phyloP scores from a whole-genome alignment of 2,113 vertebrate genomes.

The Forbesichthys papilliferus region DNA sequence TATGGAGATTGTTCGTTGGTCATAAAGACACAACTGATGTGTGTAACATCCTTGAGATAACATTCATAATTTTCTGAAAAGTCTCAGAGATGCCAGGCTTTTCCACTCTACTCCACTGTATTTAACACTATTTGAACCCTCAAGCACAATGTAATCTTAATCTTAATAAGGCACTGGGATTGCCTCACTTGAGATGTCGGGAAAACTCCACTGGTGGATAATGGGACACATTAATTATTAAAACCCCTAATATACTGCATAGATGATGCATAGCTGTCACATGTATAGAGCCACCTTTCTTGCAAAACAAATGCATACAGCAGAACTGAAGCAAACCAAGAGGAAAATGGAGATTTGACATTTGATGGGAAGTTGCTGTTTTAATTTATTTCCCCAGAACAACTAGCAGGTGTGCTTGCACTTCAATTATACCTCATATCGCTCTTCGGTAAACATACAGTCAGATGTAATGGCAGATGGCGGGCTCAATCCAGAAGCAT shows the following conservation, averaged over 20 bases:
- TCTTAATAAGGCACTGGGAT: conserved; percentile 40
- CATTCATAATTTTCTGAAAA: conserved; percentile 10
- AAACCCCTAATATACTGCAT: conserved; percentile 33
- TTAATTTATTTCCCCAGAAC: conserved; percentile 32
- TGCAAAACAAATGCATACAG: conserved; percentile 7
- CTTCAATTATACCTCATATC: conserved; percentile 33
- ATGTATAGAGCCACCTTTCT: conserved; percentile 1
- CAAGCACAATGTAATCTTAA: conserved; percentile 30
- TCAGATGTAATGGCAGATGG: conserved; percentile 61
- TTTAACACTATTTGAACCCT: background rate
- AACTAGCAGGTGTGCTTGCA: conserved; percentile 55
- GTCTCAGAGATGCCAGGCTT: no score
- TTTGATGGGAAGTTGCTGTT: conserved; percentile 28
- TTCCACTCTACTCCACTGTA: conserved; percentile 8
- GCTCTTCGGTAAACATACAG: conserved; percentile 34
- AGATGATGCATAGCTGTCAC: conserved; percentile 28
- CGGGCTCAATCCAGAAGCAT: conserved; percentile 48
- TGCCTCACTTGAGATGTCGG: conserved; percentile 40
- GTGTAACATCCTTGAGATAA: conserved; percentile 18
- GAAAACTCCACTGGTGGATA: conserved; percentile 32
- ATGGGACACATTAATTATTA: conserved; percentile 50
- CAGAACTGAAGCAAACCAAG: conserved; percentile 4
- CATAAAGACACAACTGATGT: background rate
- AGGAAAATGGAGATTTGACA: conserved; percentile 33
- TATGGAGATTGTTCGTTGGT: no score